Evolutionary conservation across 35 echinoderm and acorn worm genomes (phyloP).

Genomic region (Heliocidaris tuberculata): DNA sequence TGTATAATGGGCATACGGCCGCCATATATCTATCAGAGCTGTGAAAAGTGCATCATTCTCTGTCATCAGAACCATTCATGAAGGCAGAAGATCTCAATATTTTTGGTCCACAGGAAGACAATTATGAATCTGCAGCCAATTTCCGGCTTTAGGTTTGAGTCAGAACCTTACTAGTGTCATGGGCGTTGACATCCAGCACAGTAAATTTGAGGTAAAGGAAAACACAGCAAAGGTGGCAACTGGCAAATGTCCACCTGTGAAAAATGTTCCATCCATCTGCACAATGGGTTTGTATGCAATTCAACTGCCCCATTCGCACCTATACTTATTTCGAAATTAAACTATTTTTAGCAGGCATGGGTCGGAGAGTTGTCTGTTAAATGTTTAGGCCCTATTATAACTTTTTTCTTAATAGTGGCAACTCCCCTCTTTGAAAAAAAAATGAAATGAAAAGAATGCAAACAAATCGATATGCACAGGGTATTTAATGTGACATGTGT

Average conservation of each 20-base stretch:
- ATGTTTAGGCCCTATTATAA: too few species aligned
- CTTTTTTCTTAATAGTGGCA: too few species aligned
- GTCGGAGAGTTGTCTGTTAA: too few species aligned
- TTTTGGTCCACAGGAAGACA: constrained; percentile 25
- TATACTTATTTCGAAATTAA: too few species aligned
- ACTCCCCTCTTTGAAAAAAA: too few species aligned
- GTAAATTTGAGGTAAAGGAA: background rate
- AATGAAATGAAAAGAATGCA: too few species aligned
- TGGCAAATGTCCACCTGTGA: background rate
- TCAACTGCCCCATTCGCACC: background rate
- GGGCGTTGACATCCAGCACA: background rate
- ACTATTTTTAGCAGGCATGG: too few species aligned
- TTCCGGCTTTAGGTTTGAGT: constrained; percentile 32
- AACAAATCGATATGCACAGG: too few species aligned
- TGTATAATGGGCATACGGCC: background rate
- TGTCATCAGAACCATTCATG: background rate
- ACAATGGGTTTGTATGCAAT: background rate
- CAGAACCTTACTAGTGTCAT: background rate
- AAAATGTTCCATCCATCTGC: background rate
- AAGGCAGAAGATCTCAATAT: background rate
- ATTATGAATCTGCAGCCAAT: constrained; percentile 33
- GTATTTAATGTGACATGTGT: too few species aligned
- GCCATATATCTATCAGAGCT: background rate
- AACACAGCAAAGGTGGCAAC: background rate
- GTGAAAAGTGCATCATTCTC: background rate